Base-by-base conservation (phyloP, 2,888 invertebrate species). In the Scaptomyza flava region DNA sequence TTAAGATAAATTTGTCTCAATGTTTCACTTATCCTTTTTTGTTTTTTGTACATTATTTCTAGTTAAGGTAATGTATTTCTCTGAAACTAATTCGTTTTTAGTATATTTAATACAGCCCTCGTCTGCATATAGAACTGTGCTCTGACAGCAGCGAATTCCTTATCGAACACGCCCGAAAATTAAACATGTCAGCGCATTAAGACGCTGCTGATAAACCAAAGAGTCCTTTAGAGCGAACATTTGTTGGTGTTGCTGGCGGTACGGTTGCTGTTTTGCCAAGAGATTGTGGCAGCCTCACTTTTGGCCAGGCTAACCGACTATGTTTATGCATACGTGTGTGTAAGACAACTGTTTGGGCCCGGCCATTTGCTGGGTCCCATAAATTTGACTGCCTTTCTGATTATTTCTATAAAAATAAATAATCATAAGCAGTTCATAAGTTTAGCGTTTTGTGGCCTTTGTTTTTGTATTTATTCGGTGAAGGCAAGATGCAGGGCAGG, bases 361-460 rank as follows among this genome's bases (percentile, higher is more conserved):
- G 43, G 38, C 27, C 72, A 72, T 36, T 42, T 14, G 43, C 17
- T 46, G 68, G 54, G 30, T 57, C 74, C 65, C 73, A 82, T 87
- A 83, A 87, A 87, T 87, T 82, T 80, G 75, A 63, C 65, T 75
- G 81, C 58, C 73, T 73, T 65, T 84, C 85, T 87, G 82, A 82
- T 82, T 81, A 87, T 82, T 87, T 82, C 69, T 87, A 85, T 74
- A 82, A 69, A 87, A 82, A 87, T 82, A 82, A 87, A 82, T 85
- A 85, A 82, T 82, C 84, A 87, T 87, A 87, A 85, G 82, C 77
- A 82, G 82, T 82, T 87, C 88, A 82, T 82, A 82, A 81, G 81
- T 81, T 68, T 79, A 72, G 67, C 52, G 51, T 84, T 74, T 41
- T 68, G 53, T 47, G 46, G 54, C 67, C 53, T 77, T 73, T 67